These are phyloP conservation scores for Atherinomorus stipes DNA, from an alignment of 2,113 vertebrate genomes.

Conservation along the genomic window DNA sequence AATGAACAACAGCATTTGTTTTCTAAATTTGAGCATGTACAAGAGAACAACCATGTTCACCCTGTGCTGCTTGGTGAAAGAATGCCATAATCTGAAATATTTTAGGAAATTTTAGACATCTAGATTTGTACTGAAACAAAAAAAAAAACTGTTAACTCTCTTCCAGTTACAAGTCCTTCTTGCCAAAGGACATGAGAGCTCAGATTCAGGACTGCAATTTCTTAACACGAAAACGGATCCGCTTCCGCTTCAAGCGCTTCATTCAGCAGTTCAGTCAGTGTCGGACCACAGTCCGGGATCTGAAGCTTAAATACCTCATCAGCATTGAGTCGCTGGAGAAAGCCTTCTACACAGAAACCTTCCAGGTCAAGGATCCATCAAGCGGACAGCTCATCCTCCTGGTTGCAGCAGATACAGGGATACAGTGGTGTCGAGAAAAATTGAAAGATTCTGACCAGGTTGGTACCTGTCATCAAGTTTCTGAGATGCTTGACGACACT, in stretches of 20 bases:
- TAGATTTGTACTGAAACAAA: not conserved
- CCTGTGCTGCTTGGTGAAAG: not conserved
- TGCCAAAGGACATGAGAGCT: constrained; percentile 91
- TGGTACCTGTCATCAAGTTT: not conserved
- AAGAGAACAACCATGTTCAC: not conserved
- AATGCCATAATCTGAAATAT: not conserved
- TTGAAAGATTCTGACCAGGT: constrained; percentile 84
- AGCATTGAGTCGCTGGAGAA: constrained; percentile 94
- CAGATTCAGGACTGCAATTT: constrained; percentile 96
- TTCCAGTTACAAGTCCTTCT: constrained; percentile 94
- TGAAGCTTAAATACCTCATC: constrained; percentile 98
- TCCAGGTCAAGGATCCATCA: constrained; percentile 89
- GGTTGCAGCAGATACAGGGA: constrained; percentile 91
- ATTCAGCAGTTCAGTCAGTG: constrained; percentile 96
- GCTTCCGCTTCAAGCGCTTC: constrained; percentile 96
- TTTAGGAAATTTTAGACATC: not conserved
- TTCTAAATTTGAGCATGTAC: too few relatives aligned
- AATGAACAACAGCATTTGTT: too few relatives aligned
- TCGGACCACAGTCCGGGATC: constrained; percentile 90
- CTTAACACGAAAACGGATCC: constrained; percentile 95
- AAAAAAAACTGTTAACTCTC: not conserved
- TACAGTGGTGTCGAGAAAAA: constrained; percentile 90
- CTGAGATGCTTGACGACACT: too few relatives aligned
- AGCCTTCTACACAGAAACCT: constrained; percentile 94
- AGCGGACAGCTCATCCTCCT: constrained; percentile 87